Percentiles rank a stretch among this genome's conserved stretches.
Evolutionary conservation across 2,797 vertebrate species (phyloP).

Genomic region (Basileuterus tristriatus): DNA sequence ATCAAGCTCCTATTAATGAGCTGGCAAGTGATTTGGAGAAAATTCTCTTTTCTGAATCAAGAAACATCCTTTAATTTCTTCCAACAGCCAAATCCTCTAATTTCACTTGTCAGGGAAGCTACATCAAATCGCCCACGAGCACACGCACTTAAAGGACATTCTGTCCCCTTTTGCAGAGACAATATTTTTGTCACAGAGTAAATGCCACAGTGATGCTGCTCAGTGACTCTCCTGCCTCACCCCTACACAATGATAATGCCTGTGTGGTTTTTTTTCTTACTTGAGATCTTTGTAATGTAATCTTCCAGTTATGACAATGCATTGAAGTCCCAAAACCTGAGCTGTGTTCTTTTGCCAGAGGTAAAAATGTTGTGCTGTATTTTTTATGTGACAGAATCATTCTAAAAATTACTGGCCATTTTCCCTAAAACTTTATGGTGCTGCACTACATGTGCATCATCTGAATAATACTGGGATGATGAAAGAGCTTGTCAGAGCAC

Average conservation of each 20-base stretch:
- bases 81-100: slow-evolving; percentile 55
- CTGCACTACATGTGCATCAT: not conserved
- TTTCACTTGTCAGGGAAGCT: slow-evolving; percentile 68
- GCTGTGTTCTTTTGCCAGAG: not conserved
- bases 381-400: not conserved
- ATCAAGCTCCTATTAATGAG: slow-evolving; percentile 29
- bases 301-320: not conserved
- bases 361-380: not conserved
- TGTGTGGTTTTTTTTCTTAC: not conserved
- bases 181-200: slow-evolving; percentile 66
- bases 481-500: not conserved
- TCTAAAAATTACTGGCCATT: slow-evolving; percentile 2
- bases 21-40: slow-evolving; percentile 45
- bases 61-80: slow-evolving; percentile 56
- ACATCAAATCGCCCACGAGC: slow-evolving; percentile 55
- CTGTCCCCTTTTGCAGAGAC: slow-evolving; percentile 61
- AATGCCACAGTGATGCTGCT: slow-evolving; percentile 56
- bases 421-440: not conserved
- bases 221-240: slow-evolving; percentile 40
- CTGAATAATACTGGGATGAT: not conserved
- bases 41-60: slow-evolving; percentile 53
- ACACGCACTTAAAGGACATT: slow-evolving; percentile 63
- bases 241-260: slow-evolving; percentile 19
- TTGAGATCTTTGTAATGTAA: not conserved
- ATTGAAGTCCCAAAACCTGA: not conserved